These are phyloP conservation scores for Hippocampus barbouri DNA, from an alignment of 2,113 vertebrate genomes.

Conservation along the genomic window DNA sequence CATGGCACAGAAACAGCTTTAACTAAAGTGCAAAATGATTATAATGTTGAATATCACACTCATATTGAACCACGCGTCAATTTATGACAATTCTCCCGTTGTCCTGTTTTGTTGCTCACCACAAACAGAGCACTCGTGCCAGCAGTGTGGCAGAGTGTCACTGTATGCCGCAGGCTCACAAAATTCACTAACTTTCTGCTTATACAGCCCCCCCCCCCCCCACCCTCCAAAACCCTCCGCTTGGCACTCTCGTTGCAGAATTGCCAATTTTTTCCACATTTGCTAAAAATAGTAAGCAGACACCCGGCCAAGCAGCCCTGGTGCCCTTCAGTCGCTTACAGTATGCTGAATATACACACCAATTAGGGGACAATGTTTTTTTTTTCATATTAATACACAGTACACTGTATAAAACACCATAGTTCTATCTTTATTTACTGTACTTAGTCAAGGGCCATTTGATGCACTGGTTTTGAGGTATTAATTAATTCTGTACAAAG, in stretches of 20 bases:
- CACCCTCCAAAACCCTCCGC: slow-evolving; percentile 26
- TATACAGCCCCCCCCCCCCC: not conserved
- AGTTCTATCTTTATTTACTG: not conserved
- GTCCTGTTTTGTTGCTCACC: slow-evolving; percentile 63
- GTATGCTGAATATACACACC: slow-evolving; percentile 38
- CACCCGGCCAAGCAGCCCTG: slow-evolving; percentile 34
- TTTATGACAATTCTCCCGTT: slow-evolving; percentile 43
- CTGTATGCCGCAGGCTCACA: slow-evolving; percentile 52
- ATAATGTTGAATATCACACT: slow-evolving; percentile 9
- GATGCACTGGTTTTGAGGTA: not conserved
- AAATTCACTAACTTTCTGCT: slow-evolving; percentile 49
- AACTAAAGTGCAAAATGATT: no score
- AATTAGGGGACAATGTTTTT: not conserved
- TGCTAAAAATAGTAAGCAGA: slow-evolving; percentile 62
- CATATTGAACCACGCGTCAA: slow-evolving; percentile 40
- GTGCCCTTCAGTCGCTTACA: slow-evolving; percentile 57
- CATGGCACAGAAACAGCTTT: no score
- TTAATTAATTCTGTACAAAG: not conserved
- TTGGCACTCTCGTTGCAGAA: slow-evolving; percentile 8
- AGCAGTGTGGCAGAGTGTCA: slow-evolving; percentile 61
- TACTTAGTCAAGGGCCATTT: not conserved
- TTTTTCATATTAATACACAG: not conserved
- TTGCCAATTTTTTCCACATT: slow-evolving; percentile 62
- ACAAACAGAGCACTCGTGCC: slow-evolving; percentile 54
- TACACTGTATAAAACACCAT: not conserved